A percentile compares a stretch with the other conserved stretches of the same genome.
Conservation (phyloP, 1,140 invertebrate genomes). For the Adoxophyes honmai region DNA sequence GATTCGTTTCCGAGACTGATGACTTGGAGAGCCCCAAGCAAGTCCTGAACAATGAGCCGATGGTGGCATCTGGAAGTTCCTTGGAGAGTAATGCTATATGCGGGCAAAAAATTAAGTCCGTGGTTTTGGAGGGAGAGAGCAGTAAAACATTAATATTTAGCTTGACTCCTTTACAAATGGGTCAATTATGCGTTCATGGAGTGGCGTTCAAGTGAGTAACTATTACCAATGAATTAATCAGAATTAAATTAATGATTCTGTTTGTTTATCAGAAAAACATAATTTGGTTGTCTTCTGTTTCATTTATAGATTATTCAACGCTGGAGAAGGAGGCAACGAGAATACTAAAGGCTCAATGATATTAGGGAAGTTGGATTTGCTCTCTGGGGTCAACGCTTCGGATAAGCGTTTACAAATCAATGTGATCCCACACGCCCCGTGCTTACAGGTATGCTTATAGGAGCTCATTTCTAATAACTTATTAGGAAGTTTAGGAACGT, state of each 20-base stretch:
- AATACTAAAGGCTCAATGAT: slow-evolving; percentile 67
- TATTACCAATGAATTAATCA: no score
- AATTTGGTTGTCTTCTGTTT: no score
- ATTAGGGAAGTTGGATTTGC: slow-evolving; percentile 81
- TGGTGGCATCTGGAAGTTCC: slow-evolving; percentile 48
- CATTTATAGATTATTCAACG: slow-evolving; percentile 50
- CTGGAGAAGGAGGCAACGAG: slow-evolving; percentile 58
- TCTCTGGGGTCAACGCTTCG: slow-evolving; percentile 65
- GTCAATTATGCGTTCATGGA: slow-evolving; percentile 54
- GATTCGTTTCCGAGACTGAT: slow-evolving; percentile 76
- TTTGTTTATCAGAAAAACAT: no score
- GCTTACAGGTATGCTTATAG: slow-evolving; percentile 80
- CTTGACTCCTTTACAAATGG: slow-evolving; percentile 62
- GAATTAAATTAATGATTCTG: no score
- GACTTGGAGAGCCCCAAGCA: slow-evolving; percentile 45
- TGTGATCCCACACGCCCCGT: slow-evolving; percentile 83
- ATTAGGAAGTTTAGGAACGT: no score
- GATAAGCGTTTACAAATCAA: slow-evolving; percentile 82
- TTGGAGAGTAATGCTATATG: slow-evolving; percentile 60
- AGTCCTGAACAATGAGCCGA: slow-evolving; percentile 54
- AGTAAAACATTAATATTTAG: slow-evolving; percentile 55
- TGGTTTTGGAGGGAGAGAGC: slow-evolving; percentile 59
- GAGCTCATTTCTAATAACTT: slow-evolving; percentile 5
- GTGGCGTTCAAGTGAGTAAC: slow-evolving; percentile 66
- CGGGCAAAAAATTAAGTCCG: slow-evolving; percentile 58